phyloP scores from a whole-genome alignment of 2,797 vertebrate species.

The Meriones psammophilus region DNA sequence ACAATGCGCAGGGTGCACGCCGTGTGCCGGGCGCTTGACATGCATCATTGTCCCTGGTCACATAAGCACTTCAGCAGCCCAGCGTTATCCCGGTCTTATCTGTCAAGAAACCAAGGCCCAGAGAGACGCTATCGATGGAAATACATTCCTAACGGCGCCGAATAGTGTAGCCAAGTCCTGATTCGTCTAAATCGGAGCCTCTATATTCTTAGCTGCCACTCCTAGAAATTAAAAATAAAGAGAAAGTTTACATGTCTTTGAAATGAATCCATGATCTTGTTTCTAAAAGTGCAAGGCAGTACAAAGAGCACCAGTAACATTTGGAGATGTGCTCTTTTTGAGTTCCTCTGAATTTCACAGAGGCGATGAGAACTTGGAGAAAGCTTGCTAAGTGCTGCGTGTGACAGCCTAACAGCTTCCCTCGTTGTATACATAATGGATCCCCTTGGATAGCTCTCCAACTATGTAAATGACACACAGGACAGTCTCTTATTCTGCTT shows the following conservation, averaged over 20 bases:
- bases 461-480: background rate
- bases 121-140: background rate
- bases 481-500: background rate
- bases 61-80: background rate
- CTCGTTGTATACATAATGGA: background rate
- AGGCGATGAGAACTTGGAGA: background rate
- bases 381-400: background rate
- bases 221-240: slow-evolving; percentile 44
- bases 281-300: slow-evolving; percentile 50
- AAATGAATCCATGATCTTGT: slow-evolving; percentile 8
- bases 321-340: background rate
- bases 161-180: background rate
- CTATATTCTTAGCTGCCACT: background rate
- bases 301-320: background rate
- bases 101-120: slow-evolving; percentile 14
- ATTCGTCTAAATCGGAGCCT: background rate
- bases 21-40: slow-evolving; percentile 22
- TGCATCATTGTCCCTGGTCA: slow-evolving; percentile 46
- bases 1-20: slow-evolving; percentile 64
- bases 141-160: background rate
- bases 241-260: background rate
- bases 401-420: background rate
- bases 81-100: background rate
- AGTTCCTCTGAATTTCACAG: slow-evolving; percentile 1
- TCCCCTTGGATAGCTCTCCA: background rate